Evolutionary conservation across 2,888 invertebrate genomes (phyloP), one percentile per base, ranked within the genome.

Genomic region (Tridacna gigas): DNA sequence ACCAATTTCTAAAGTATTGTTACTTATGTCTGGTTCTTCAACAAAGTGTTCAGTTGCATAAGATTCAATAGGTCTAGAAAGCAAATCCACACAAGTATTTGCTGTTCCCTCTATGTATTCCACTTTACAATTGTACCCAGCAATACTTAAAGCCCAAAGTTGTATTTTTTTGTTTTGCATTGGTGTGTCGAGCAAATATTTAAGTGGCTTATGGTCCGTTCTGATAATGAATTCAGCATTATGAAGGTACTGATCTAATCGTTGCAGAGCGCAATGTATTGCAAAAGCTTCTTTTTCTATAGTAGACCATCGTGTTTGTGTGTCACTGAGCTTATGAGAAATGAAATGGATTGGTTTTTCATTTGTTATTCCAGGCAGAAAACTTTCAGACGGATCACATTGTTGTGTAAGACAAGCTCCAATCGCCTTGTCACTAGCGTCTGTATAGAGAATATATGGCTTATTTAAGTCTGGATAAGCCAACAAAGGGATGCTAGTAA

Each of bases 391-490:
- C 11, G 26, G 18, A 5, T 48, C 66, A 48, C 67, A 74, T 1
- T 18, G 13, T 51, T 79, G 79, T 26, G 65, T 69, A 7, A 83
- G 66, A 28, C 69, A 61, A n/a, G 79, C 79, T 7, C 83, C 83
- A 11, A 83, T 73, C 51, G 76, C 76, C 15, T 18, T 37, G 22
- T 77, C 76, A 75, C 67, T 63, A 18, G 80, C 83, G 73, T 88
- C 83, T 18, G 82, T 84, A 51, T 86, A 84, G n/a, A 85, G n/a
- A 3, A 47, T 71, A 60, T 85, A 79, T 1, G 81, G 78, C 51
- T 47, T 37, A 26, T 66, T 78, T 22, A 74, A 26, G 69, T 86
- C 79, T 7, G 83, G 81, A 73, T 80, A 86, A 15, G 74, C 45
- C 28, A 86, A 77, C 1, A 80, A 56, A 25, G 86, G 83, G 12